Evolutionary conservation across 30 jellyfish, hydroid and myxozoan genomes (phyloP).

Genomic region (Catostylus mosaicus): DNA sequence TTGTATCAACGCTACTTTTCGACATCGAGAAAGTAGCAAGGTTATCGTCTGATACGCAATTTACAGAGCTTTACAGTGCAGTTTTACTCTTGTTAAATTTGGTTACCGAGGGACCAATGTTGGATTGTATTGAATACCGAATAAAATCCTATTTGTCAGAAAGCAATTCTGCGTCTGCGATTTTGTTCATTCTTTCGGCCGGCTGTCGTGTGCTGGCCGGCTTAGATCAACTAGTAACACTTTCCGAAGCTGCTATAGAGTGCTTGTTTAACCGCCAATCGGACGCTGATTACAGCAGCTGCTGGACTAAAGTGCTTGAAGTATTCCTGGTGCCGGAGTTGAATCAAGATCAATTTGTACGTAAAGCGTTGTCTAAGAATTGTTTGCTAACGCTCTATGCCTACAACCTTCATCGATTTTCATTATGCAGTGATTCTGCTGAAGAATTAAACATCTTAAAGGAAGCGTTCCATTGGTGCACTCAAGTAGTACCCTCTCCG

Average conservation of each 20-base stretch:
- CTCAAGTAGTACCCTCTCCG: slow-evolving; percentile 43
- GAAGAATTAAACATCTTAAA: slow-evolving; percentile 47
- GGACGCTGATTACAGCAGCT: slow-evolving; percentile 47
- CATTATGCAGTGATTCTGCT: slow-evolving; percentile 21
- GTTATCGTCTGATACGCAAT: slow-evolving; percentile 11
- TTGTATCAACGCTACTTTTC: slow-evolving; percentile 1
- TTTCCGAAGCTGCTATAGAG: slow-evolving; percentile 70
- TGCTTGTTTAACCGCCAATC: slow-evolving; percentile 54
- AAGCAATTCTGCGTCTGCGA: slow-evolving; percentile 43
- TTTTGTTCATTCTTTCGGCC: slow-evolving; percentile 65
- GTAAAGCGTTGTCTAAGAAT: slow-evolving; percentile 71
- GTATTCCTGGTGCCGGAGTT: slow-evolving; percentile 74
- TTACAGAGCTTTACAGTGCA: slow-evolving; percentile 15
- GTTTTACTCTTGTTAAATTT: slow-evolving; percentile 50
- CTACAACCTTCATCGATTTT: slow-evolving; percentile 61
- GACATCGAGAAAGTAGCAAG: slow-evolving; percentile 20
- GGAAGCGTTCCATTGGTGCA: slow-evolving; percentile 77
- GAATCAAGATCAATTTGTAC: slow-evolving; percentile 66
- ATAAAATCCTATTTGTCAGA: slow-evolving; percentile 33
- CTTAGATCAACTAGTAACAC: slow-evolving; percentile 60
- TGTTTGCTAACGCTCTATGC: slow-evolving; percentile 68
- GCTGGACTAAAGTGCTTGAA: slow-evolving; percentile 60
- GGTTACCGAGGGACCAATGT: slow-evolving; percentile 39
- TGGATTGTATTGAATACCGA: slow-evolving; percentile 26
- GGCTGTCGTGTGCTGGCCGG: slow-evolving; percentile 79